Evolutionary conservation across 2,888 invertebrate species (phyloP).

Genomic region (Itoplectis maculator): DNA sequence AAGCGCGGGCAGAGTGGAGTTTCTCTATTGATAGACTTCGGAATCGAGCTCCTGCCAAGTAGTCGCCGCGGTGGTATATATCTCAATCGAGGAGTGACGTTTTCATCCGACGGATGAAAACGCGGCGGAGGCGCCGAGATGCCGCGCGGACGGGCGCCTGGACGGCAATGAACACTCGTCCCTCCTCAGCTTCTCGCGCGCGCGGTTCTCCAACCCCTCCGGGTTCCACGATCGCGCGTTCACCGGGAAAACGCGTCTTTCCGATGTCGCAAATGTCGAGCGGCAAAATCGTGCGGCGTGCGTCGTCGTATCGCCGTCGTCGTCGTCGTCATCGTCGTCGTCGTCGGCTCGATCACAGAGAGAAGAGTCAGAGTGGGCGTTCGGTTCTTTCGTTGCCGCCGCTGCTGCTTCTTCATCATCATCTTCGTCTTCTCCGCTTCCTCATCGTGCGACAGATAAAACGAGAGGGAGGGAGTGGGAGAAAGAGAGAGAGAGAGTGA

Average conservation of each 20-base stretch:
- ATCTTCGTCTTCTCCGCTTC: constrained; percentile 15
- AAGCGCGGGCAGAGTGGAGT: constrained; percentile 47
- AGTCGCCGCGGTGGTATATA: constrained; percentile 36
- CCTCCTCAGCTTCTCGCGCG: not conserved
- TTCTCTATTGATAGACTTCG: constrained; percentile 65
- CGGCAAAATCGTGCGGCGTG: not conserved
- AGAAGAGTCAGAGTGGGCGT: constrained; percentile 43
- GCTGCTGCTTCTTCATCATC: constrained; percentile 10
- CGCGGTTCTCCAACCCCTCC: constrained; percentile 7
- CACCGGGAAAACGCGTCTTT: not conserved
- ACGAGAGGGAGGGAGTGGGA: constrained; percentile 2
- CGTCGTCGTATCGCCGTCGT: not conserved
- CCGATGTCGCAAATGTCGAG: constrained; percentile 30
- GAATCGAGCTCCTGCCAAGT: constrained; percentile 62
- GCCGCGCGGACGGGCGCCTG: constrained; percentile 15
- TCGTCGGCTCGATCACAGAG: not conserved
- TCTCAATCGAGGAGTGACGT: constrained; percentile 60
- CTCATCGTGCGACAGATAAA: not conserved
- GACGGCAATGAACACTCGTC: constrained; percentile 28
- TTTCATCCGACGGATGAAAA: constrained; percentile 58
- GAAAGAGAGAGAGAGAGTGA: not conserved
- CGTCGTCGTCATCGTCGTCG: constrained; percentile 8
- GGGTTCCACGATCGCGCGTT: not conserved
- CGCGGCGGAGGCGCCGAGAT: constrained; percentile 34
- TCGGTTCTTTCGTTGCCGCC: constrained; percentile 5